Percentiles rank a stretch among this genome's conserved stretches.
Evolutionary conservation across 2,888 invertebrate species (phyloP).

Genomic region (Ectropis crepuscularia): DNA sequence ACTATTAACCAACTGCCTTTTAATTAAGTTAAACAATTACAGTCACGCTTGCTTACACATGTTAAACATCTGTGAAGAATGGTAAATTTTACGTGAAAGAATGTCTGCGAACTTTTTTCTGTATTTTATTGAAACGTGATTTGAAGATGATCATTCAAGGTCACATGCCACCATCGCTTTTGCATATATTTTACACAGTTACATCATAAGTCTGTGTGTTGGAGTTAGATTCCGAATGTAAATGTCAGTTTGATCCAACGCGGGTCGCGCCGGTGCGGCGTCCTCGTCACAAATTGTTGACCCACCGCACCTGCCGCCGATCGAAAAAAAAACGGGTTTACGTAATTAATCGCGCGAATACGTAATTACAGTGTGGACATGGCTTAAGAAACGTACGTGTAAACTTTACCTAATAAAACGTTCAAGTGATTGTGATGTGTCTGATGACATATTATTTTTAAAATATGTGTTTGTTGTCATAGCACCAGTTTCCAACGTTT

Average conservation of each 20-base stretch:
- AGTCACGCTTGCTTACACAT: slow-evolving; percentile 21
- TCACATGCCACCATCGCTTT: slow-evolving; percentile 26
- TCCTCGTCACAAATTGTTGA: slow-evolving; percentile 64
- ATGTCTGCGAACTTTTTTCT: slow-evolving; percentile 5
- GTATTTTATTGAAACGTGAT: slow-evolving; percentile 11
- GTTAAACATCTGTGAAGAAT: slow-evolving; percentile 3
- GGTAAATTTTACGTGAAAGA: slow-evolving; percentile 10
- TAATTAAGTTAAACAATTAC: slow-evolving; percentile 23
- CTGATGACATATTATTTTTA: slow-evolving; percentile 9
- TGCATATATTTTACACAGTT: slow-evolving; percentile 35
- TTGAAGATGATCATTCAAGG: slow-evolving; percentile 37
- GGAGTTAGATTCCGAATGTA: slow-evolving; percentile 44
- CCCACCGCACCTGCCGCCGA: slow-evolving; percentile 49
- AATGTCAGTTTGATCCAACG: slow-evolving; percentile 48
- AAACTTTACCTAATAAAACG: slow-evolving; percentile 39
- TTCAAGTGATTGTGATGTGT: slow-evolving; percentile 47
- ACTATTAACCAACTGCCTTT: slow-evolving; percentile 43
- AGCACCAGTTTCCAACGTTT: too few species aligned
- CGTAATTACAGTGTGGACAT: slow-evolving; percentile 44
- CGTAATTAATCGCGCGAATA: slow-evolving; percentile 48
- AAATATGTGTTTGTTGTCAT: too few species aligned
- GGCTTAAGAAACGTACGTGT: slow-evolving; percentile 47
- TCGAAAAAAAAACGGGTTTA: slow-evolving; percentile 46
- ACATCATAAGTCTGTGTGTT: slow-evolving; percentile 36
- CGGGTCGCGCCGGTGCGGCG: slow-evolving; percentile 53